These are phyloP conservation scores for Fissipunctia ypsillon DNA, from an alignment of 2,888 invertebrate species.

Conservation along the genomic window DNA sequence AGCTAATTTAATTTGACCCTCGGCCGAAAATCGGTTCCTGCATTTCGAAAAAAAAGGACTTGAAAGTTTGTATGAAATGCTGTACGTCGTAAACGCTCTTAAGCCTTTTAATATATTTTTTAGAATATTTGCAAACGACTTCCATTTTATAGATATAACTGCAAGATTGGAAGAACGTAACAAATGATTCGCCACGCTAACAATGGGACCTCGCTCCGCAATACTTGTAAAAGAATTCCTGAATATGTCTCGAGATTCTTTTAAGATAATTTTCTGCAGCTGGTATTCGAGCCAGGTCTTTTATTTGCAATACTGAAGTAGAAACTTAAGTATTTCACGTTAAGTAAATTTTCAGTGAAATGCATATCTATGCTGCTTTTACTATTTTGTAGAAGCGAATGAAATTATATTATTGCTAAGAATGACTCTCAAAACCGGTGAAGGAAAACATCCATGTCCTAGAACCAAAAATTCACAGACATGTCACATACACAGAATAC, in stretches of 20 bases:
- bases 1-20: too few relatives aligned
- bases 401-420: background rate
- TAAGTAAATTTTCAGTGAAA: conserved; percentile 26
- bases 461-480: background rate
- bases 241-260: conserved; percentile 59
- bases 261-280: conserved; percentile 60
- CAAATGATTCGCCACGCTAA: conserved; percentile 36
- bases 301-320: conserved; percentile 51
- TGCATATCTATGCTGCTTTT: conserved; percentile 1
- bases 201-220: conserved; percentile 37
- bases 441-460: background rate
- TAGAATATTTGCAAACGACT: background rate
- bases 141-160: conserved; percentile 13
- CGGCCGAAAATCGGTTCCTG: too few relatives aligned
- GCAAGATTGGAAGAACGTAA: conserved; percentile 27
- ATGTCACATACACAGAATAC: too few relatives aligned
- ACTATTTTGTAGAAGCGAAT: conserved; percentile 7
- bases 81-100: too few relatives aligned
- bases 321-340: conserved; percentile 41
- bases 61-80: too few relatives aligned
- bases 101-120: too few relatives aligned
- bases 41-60: too few relatives aligned
- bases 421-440: background rate
- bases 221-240: conserved; percentile 53
- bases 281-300: conserved; percentile 56